phyloP scores from a whole-genome alignment of 1,140 invertebrate genomes.

The Calosoma granatense region DNA sequence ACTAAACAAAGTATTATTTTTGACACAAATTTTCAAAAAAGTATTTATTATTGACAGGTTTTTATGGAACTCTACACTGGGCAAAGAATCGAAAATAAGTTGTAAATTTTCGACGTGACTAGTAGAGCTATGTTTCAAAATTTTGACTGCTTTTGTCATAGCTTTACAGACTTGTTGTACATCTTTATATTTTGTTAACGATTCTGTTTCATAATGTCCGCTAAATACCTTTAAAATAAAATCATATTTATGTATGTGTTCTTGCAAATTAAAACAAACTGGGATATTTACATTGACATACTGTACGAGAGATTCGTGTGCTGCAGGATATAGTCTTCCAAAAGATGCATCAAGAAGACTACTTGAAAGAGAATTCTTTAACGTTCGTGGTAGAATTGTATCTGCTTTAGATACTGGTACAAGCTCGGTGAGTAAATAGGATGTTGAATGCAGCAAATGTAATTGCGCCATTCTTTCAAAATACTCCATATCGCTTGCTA shows the following conservation, averaged over 20 bases:
- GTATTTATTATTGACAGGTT: conserved; percentile 35
- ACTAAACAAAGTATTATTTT: conserved; percentile 31
- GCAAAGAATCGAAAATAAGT: conserved; percentile 34
- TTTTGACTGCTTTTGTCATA: conserved; percentile 37
- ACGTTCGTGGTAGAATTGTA: conserved; percentile 27
- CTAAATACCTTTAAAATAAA: conserved; percentile 22
- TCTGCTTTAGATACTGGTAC: conserved; percentile 23
- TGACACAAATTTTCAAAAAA: conserved; percentile 33
- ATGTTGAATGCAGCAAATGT: conserved; percentile 24
- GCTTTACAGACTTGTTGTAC: conserved; percentile 36
- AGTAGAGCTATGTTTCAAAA: conserved; percentile 33
- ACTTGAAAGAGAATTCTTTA: conserved; percentile 29
- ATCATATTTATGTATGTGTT: conserved; percentile 9
- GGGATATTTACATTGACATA: conserved; percentile 26
- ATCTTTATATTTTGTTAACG: conserved; percentile 32
- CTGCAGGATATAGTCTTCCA: conserved; percentile 27
- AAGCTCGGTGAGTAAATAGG: conserved; percentile 22
- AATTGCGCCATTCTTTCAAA: conserved; percentile 25
- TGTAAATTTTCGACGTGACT: conserved; percentile 28
- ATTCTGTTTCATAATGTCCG: conserved; percentile 20
- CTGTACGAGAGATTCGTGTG: conserved; percentile 26
- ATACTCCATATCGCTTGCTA: conserved; percentile 23
- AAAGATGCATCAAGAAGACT: conserved; percentile 29
- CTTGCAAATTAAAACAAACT: not conserved
- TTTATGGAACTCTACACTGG: conserved; percentile 39